Evolutionary conservation across 2,797 vertebrate species (phyloP), one percentile per base, ranked within the genome.

Genomic region (Graptemys geographica): DNA sequence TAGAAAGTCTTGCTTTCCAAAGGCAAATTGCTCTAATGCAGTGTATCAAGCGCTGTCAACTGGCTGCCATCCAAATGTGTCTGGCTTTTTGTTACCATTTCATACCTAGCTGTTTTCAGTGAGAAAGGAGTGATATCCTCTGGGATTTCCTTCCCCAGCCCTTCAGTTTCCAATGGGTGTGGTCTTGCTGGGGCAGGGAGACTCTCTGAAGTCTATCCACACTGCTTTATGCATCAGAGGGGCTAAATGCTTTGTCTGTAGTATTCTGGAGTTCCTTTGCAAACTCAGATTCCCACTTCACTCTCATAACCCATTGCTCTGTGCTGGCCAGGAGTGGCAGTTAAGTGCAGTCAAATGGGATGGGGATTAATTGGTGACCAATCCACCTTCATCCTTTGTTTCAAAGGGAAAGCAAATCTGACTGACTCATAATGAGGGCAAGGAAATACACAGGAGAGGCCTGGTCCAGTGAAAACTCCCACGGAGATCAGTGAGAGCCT

Each of bases 391-490:
- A 19, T 19, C 11, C 41, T 31, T 49, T 83, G 25, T 79, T 72
- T 62, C 78, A 74, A 80, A 84, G 28, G 76, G 86, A 65, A 52
- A 86, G 76, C 72, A 65, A 33, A 87, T 21, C 44, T 31, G 52
- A 5, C 33, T 23, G 55, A 8, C 44, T 56, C 31, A 59, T 90
- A 62, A 87, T 76, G 72, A 90, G 76, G 53, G 28, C 88, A 59
- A 15, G 28, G 15, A 2, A 84, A 37, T 59, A 18, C 84, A 44
- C 57, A 59, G 65, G 90, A 79, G 31, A 15, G 53, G 37, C 56
- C 83, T 87, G 85, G 89, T 86, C 84, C 79, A 90, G 79, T 84
- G 79, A 57, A 93, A 96, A 53, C 79, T 57, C 80, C 23, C 79
- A 53, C 88, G 37, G 44, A 96, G 84, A 53, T 23, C 91, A 87